A percentile compares a stretch with the other conserved stretches of the same genome.
Evolutionary conservation across 2,888 invertebrate species (phyloP).

Genomic region (Galerucella pusilla): DNA sequence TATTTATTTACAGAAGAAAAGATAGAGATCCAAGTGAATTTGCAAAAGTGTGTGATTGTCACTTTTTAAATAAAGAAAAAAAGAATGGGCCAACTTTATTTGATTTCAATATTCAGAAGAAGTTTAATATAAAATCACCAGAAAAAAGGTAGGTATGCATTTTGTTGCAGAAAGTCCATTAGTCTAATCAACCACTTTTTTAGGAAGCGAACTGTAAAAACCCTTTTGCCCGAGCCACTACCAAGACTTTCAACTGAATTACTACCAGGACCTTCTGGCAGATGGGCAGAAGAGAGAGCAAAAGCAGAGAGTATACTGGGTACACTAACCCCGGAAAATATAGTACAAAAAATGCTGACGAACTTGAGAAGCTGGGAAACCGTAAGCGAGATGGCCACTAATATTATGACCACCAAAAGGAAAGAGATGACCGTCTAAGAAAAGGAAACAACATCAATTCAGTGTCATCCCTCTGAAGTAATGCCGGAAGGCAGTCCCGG

Average conservation of each 20-base stretch:
- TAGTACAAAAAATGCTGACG: no score
- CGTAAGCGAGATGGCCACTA: no score
- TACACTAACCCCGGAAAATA: no score
- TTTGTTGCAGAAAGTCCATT: constrained; percentile 6
- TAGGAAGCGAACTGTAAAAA: constrained; percentile 17
- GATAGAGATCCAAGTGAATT: constrained; percentile 15
- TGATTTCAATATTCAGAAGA: constrained; percentile 12
- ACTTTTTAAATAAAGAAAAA: constrained; percentile 12
- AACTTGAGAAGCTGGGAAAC: no score
- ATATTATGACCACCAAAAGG: no score
- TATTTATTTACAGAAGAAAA: constrained; percentile 16
- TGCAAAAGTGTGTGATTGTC: constrained; percentile 9
- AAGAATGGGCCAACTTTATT: constrained; percentile 17
- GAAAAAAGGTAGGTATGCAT: constrained; percentile 20
- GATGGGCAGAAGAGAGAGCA: no score
- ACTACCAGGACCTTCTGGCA: background rate
- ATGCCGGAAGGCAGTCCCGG: no score
- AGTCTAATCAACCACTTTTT: background rate
- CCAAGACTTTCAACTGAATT: background rate
- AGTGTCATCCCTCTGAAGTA: no score
- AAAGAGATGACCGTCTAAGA: no score
- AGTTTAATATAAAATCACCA: constrained; percentile 6
- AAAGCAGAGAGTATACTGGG: no score
- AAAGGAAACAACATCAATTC: no score
- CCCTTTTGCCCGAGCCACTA: background rate